Conservation (phyloP, 2,888 invertebrate species). For the Nemurella pictetii region DNA sequence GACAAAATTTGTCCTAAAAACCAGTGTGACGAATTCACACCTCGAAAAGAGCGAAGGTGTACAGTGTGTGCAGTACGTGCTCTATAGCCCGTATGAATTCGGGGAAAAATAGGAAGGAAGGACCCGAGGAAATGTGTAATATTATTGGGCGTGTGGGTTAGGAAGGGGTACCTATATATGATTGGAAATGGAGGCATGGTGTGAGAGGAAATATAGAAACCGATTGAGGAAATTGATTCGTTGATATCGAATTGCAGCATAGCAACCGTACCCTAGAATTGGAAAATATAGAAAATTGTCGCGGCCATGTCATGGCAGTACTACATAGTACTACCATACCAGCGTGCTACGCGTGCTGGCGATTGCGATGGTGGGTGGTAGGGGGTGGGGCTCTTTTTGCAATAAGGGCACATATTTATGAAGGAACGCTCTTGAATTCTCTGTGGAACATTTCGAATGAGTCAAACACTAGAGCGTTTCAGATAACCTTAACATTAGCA, state of each 20-base stretch:
- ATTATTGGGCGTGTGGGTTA: not conserved
- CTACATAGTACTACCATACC: not conserved
- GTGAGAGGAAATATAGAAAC: not conserved
- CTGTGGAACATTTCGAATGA: not conserved
- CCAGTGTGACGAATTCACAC: not conserved
- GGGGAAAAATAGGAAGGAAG: not conserved
- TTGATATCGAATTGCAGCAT: not conserved
- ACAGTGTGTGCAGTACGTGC: not conserved
- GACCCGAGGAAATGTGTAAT: not conserved
- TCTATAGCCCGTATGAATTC: not conserved
- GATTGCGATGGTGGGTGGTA: not conserved
- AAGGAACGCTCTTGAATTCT: not conserved
- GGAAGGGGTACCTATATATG: not conserved
- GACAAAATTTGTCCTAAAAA: too few species aligned
- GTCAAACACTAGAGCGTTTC: not conserved
- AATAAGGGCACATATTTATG: not conserved
- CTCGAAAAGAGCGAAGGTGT: not conserved
- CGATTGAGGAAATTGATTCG: conserved; percentile 22
- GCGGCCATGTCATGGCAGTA: not conserved
- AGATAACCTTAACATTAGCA: not conserved
- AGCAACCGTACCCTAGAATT: not conserved
- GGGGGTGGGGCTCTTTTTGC: not conserved
- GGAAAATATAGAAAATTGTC: conserved; percentile 18
- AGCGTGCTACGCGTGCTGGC: not conserved
- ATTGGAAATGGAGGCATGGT: not conserved